Conservation (phyloP, 2,888 invertebrate genomes). For the Meiosimyza platycephala region DNA sequence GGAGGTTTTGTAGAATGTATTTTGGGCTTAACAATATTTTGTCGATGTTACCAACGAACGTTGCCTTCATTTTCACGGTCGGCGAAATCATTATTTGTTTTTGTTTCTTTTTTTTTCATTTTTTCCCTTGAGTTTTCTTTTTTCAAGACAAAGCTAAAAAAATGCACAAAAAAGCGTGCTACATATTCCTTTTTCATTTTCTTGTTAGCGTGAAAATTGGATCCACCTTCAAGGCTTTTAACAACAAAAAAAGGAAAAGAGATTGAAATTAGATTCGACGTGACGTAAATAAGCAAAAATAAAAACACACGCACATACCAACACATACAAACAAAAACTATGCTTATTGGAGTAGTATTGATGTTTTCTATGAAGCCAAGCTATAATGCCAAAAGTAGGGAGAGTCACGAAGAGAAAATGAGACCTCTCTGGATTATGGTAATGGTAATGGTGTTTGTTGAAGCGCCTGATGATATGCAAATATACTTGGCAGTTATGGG, state of each 20-base stretch:
- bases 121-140: too few species aligned
- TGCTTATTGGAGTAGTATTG: too few species aligned
- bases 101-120: too few species aligned
- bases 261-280: constrained; percentile 32
- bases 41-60: too few species aligned
- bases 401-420: too few species aligned
- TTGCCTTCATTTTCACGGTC: too few species aligned
- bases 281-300: constrained; percentile 40
- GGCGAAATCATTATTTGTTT: too few species aligned
- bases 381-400: too few species aligned
- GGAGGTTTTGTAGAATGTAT: too few species aligned
- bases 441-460: constrained; percentile 27
- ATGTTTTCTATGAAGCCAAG: too few species aligned
- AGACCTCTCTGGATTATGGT: not conserved
- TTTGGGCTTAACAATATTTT: too few species aligned
- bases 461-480: constrained; percentile 50
- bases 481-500: constrained; percentile 44
- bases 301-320: constrained; percentile 9
- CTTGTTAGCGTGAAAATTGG: not conserved
- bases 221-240: constrained; percentile 7
- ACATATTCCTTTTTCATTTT: not conserved
- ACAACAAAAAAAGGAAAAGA: not conserved
- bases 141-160: too few species aligned
- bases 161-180: not conserved
- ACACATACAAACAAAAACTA: constrained; percentile 5